phyloP scores from a whole-genome alignment of 2,797 vertebrate genomes.

The Mus caroli region DNA sequence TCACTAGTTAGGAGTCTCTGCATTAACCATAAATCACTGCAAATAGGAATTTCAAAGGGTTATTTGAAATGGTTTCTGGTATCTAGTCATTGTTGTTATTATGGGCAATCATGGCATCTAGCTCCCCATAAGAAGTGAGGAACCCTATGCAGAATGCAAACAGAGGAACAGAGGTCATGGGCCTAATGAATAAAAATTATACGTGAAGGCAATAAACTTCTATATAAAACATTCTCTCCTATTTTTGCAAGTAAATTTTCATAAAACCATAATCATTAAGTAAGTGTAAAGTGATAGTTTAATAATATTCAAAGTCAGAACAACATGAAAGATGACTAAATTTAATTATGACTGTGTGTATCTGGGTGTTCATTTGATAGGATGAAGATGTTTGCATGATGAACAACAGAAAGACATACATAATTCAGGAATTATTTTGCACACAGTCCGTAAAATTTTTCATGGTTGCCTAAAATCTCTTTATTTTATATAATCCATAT shows the following conservation, averaged over 20 bases:
- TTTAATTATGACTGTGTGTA: conserved; percentile 17
- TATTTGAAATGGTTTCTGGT: not conserved
- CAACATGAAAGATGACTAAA: conserved; percentile 58
- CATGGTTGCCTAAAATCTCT: conserved; percentile 35
- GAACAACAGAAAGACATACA: conserved; percentile 29
- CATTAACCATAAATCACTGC: not conserved
- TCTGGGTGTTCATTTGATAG: conserved; percentile 53
- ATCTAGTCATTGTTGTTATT: not conserved
- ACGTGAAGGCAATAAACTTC: conserved; percentile 34
- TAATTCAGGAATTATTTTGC: conserved; percentile 54
- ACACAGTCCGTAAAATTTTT: conserved; percentile 31
- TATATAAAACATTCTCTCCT: conserved; percentile 42
- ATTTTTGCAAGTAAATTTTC: conserved; percentile 48
- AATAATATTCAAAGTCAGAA: conserved; percentile 59
- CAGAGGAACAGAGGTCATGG: not conserved
- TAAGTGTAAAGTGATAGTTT: conserved; percentile 50
- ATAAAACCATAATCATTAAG: conserved; percentile 59
- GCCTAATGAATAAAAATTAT: conserved; percentile 15
- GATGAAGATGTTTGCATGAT: conserved; percentile 36
- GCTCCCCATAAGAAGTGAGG: not conserved
- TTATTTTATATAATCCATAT: conserved; percentile 44
- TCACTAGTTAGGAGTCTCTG: not conserved
- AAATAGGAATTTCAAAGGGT: not conserved
- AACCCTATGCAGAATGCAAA: not conserved
- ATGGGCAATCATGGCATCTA: not conserved